Evolutionary conservation across 2,797 vertebrate species (phyloP).

Genomic region (Oreochromis grahami): DNA sequence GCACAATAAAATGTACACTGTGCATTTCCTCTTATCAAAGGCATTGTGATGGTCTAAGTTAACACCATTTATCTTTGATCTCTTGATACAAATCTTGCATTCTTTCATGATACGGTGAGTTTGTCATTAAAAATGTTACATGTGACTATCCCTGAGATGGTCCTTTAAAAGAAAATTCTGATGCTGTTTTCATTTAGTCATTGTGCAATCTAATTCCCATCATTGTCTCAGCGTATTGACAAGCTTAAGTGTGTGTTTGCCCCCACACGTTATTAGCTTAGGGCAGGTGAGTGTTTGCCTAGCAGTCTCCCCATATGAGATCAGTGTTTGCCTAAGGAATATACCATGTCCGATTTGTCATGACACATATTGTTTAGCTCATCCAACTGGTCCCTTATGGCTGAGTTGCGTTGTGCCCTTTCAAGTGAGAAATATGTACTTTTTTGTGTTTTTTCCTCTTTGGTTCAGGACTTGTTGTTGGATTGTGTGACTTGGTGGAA

Average conservation of each 20-base stretch:
- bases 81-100: neutral
- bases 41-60: neutral
- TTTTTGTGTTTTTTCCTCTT: slow-evolving; percentile 9
- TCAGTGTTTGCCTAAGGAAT: slow-evolving; percentile 70
- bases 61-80: neutral
- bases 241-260: slow-evolving; percentile 17
- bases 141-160: neutral
- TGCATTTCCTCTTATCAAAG: neutral
- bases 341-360: slow-evolving; percentile 70
- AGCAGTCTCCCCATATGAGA: slow-evolving; percentile 64
- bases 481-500: slow-evolving; percentile 20
- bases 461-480: slow-evolving; percentile 9
- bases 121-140: neutral
- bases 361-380: slow-evolving; percentile 58
- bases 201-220: slow-evolving; percentile 4
- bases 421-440: slow-evolving; percentile 55
- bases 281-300: slow-evolving; percentile 74
- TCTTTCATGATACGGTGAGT: neutral
- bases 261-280: slow-evolving; percentile 59
- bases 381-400: slow-evolving; percentile 52
- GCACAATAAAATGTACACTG: neutral
- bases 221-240: slow-evolving; percentile 29
- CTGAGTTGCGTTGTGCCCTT: slow-evolving; percentile 33
- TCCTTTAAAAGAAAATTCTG: neutral
- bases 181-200: neutral